phyloP scores from a whole-genome alignment of 2,113 vertebrate species.

The Diadophis punctatus region DNA sequence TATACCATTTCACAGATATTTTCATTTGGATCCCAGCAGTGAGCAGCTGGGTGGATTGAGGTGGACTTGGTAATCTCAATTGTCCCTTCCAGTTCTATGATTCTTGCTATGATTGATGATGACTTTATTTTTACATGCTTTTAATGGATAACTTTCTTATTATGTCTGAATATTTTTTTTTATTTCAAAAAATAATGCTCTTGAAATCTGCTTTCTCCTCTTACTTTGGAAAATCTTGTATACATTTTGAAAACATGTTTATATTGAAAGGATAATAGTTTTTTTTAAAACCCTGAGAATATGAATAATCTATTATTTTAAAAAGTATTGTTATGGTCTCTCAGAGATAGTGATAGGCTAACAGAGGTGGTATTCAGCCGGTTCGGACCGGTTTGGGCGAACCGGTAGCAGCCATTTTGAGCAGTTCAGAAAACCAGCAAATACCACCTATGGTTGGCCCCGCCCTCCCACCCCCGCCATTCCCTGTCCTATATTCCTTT shows the following conservation, averaged over 20 bases:
- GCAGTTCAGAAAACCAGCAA: no score
- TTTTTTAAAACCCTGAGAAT: background rate
- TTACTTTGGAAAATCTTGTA: background rate
- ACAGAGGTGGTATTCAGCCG: no score
- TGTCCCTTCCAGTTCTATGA: background rate
- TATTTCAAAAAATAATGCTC: background rate
- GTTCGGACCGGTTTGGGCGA: no score
- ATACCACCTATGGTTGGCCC: no score
- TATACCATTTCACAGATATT: no score
- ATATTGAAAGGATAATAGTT: background rate
- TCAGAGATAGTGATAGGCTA: background rate
- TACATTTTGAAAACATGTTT: background rate
- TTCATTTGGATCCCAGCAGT: background rate
- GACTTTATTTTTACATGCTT: background rate
- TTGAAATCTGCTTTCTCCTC: background rate
- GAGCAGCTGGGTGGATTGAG: background rate
- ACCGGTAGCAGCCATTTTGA: no score
- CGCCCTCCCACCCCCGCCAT: no score
- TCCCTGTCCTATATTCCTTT: no score
- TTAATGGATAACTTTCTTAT: background rate
- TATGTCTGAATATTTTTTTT: background rate
- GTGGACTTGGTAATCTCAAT: background rate
- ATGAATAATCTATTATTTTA: background rate
- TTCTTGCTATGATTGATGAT: background rate
- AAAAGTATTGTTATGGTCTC: background rate